Evolutionary conservation across 2,888 invertebrate species (phyloP).

Genomic region (Neoscelio sp.): DNA sequence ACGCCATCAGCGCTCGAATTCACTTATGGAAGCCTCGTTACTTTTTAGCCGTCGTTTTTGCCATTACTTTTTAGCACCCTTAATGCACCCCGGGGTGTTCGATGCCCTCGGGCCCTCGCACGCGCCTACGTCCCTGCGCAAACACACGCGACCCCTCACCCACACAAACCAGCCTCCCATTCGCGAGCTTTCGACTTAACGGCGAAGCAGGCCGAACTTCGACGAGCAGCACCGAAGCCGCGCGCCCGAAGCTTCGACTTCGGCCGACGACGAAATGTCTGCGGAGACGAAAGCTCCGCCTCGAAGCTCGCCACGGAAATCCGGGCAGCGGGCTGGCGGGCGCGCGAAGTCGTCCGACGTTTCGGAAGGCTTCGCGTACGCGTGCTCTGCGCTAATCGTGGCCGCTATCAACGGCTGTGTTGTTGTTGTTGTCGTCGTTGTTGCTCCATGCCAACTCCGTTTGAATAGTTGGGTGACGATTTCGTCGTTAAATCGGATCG

Average conservation of each 20-base stretch:
- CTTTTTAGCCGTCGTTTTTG: no score
- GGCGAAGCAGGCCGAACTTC: constrained; percentile 70
- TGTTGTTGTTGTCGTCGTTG: constrained; percentile 16
- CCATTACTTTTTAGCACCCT: no score
- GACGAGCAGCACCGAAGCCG: constrained; percentile 69
- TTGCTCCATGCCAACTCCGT: constrained; percentile 17
- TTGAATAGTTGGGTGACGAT: constrained; percentile 18
- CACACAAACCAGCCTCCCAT: constrained; percentile 21
- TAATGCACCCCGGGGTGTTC: constrained; percentile 1
- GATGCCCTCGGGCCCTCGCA: constrained; percentile 12
- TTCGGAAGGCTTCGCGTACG: constrained; percentile 63
- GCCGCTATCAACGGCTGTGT: constrained; percentile 46
- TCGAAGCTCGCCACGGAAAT: constrained; percentile 69
- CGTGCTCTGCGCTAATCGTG: constrained; percentile 51
- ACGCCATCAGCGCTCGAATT: no score
- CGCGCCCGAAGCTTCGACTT: constrained; percentile 69
- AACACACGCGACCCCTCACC: constrained; percentile 45
- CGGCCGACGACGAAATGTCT: constrained; percentile 76
- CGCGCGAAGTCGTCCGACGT: constrained; percentile 32
- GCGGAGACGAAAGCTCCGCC: constrained; percentile 74
- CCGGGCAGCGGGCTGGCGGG: constrained; percentile 62
- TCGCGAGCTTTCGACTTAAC: constrained; percentile 52
- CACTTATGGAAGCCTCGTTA: no score
- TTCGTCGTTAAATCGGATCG: constrained; percentile 27
- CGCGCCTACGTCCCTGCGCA: constrained; percentile 44